These are phyloP conservation scores for Xylocopa sonorina DNA, from an alignment of 1,140 invertebrate genomes.

Conservation along the genomic window DNA sequence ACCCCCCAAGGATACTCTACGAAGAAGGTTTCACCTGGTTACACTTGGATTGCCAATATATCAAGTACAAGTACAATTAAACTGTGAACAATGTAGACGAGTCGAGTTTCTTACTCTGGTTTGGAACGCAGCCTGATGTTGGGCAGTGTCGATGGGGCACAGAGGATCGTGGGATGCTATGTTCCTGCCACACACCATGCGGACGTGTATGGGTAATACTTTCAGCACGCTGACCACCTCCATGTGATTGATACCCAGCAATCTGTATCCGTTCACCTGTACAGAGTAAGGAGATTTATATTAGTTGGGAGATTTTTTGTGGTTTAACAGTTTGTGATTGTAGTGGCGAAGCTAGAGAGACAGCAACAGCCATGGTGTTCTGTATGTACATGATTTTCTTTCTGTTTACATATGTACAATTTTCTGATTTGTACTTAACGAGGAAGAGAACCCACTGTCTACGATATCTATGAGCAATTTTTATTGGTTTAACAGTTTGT, in stretches of 20 bases:
- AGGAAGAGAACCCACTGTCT: too few relatives aligned
- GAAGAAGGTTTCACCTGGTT: slow-evolving; percentile 25
- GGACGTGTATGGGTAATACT: slow-evolving; percentile 95
- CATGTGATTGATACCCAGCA: slow-evolving; percentile 98
- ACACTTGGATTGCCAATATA: slow-evolving; percentile 18
- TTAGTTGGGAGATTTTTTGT: background rate
- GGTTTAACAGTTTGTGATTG: too few relatives aligned
- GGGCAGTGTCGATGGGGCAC: slow-evolving; percentile 85
- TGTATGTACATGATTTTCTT: too few relatives aligned
- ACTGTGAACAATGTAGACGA: background rate
- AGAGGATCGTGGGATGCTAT: slow-evolving; percentile 79
- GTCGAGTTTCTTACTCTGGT: slow-evolving; percentile 83
- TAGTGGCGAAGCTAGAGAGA: too few relatives aligned
- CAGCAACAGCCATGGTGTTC: too few relatives aligned
- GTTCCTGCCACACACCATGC: slow-evolving; percentile 94
- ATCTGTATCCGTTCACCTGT: slow-evolving; percentile 96
- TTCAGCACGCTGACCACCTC: slow-evolving; percentile 98
- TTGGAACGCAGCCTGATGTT: slow-evolving; percentile 86
- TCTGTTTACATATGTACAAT: too few relatives aligned
- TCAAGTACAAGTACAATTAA: background rate
- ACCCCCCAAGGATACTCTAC: slow-evolving; percentile 88
- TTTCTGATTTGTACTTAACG: too few relatives aligned
- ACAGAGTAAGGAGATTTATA: slow-evolving; percentile 56
- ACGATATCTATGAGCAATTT: too few relatives aligned
- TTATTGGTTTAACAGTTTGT: too few relatives aligned